Percentiles rank a stretch among this genome's conserved stretches.
Evolutionary conservation across 53 echinoderm and acorn worm species (phyloP).

Genomic region (Paracentrotus lividus): DNA sequence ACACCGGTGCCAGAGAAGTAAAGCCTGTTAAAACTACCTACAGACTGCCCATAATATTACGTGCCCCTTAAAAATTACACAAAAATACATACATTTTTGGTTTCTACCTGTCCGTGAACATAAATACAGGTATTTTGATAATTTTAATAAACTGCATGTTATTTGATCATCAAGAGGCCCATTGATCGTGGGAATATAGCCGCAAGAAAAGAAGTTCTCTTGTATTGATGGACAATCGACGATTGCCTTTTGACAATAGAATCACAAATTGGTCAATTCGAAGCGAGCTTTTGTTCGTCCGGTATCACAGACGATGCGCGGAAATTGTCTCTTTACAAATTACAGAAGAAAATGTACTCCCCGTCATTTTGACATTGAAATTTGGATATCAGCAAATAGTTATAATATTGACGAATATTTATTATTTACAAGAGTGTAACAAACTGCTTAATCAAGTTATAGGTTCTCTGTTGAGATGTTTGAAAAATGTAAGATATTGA

Average conservation of each 20-base stretch:
- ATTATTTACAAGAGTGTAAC: background rate
- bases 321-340: background rate
- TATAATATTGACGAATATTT: background rate
- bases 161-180: background rate
- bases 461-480: background rate
- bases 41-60: background rate
- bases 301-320: background rate
- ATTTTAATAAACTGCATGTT: background rate
- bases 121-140: background rate
- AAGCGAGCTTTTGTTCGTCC: background rate
- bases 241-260: constrained; percentile 19
- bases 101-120: no score
- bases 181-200: constrained; percentile 22
- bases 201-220: constrained; percentile 21
- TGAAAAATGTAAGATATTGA: no score
- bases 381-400: background rate
- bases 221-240: constrained; percentile 27
- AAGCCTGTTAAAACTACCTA: background rate
- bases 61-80: no score
- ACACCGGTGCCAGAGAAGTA: no score
- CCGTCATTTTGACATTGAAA: background rate
- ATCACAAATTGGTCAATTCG: constrained; percentile 60
- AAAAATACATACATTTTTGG: no score
- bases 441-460: background rate
- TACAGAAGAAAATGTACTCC: background rate